These are phyloP conservation scores for Pammene fasciana DNA, from an alignment of 2,888 invertebrate genomes.

Conservation along the genomic window DNA sequence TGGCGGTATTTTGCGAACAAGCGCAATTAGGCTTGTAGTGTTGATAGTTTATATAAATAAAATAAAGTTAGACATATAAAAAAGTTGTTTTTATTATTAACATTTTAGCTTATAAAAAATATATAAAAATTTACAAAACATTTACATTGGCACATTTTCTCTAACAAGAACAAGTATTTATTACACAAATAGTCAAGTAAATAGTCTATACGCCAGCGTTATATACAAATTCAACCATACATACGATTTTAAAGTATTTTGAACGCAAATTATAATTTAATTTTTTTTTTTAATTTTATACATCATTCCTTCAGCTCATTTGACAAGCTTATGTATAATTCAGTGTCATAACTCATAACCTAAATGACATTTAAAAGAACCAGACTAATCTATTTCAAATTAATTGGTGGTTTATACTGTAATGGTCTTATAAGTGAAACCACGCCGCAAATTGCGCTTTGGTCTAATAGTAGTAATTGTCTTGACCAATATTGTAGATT, in stretches of 20 bases:
- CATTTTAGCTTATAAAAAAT: constrained; percentile 41
- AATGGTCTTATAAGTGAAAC: not conserved
- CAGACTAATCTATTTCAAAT: constrained; percentile 9
- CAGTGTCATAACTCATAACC: constrained; percentile 3
- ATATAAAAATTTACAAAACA: constrained; percentile 52
- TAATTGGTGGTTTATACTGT: not conserved
- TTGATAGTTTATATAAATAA: constrained; percentile 48
- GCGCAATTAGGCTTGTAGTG: constrained; percentile 46
- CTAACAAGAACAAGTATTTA: too few species aligned
- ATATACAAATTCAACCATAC: too few species aligned
- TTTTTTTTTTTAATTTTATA: not conserved
- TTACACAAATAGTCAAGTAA: not conserved
- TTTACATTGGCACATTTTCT: constrained; percentile 44
- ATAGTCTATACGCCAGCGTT: too few species aligned
- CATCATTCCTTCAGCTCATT: not conserved
- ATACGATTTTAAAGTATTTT: not conserved
- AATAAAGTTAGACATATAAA: constrained; percentile 25
- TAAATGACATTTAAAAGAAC: constrained; percentile 1
- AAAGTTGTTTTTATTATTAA: constrained; percentile 24
- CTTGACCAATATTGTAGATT: not conserved
- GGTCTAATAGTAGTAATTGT: too few species aligned
- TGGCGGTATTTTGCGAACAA: not conserved
- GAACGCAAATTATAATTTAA: not conserved
- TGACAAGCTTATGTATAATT: not conserved
- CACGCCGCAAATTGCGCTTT: not conserved